Evolutionary conservation across 2,888 invertebrate species (phyloP), one percentile per base, ranked within the genome.

Genomic region (Esperia sulphurella): DNA sequence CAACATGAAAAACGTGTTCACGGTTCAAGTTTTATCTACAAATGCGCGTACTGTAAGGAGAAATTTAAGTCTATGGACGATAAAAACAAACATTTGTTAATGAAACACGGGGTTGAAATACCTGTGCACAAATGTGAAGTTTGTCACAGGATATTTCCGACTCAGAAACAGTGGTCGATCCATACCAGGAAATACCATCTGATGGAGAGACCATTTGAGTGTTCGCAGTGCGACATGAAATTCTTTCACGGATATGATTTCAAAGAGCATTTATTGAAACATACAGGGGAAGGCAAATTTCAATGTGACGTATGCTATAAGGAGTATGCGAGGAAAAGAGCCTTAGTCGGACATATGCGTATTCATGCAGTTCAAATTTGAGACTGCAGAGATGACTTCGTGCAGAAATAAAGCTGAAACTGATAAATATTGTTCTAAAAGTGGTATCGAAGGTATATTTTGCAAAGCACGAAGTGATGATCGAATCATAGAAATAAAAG

Each of bases 391-490:
- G 68, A 67, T 43, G 65, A 68, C 46, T 66, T 73, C 39, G 67
- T 75, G 48, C 61, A 82, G 69, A 66, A 79, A 64, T 54, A 74
- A 68, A 83, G 82, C 48, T 75, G 80, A 55, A 71, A 79, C 12
- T 76, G 79, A 9, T 88, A 89, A 50, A 79, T 86, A 66, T 75
- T 80, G n/a, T n/a, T n/a, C n/a, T n/a, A n/a, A n/a, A n/a, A n/a
- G n/a, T 10, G 61, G 65, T 0, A 70, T 69, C n/a, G n/a, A n/a
- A n/a, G n/a, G n/a, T n/a, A n/a, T n/a, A n/a, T n/a, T n/a, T n/a
- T n/a, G n/a, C n/a, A n/a, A n/a, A n/a, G n/a, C n/a, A n/a, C n/a
- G n/a, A n/a, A n/a, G n/a, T n/a, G n/a, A n/a, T n/a, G n/a, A n/a
- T n/a, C n/a, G n/a, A n/a, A n/a, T n/a, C n/a, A n/a, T n/a, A n/a